phyloP scores from a whole-genome alignment of 2,888 invertebrate genomes.

The Kryphioiulus occultus region DNA sequence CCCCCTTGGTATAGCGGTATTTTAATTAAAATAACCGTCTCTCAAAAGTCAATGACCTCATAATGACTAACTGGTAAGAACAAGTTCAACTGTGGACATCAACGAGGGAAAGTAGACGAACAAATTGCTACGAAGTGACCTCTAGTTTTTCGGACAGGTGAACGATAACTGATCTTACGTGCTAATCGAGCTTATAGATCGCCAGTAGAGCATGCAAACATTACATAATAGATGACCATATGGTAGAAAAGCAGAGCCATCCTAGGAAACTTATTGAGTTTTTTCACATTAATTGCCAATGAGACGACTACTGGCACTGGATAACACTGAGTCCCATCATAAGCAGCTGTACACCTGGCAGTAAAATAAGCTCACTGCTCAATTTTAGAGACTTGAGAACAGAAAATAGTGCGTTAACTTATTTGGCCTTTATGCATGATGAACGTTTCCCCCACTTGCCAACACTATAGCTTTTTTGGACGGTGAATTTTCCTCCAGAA shows the following conservation, averaged over 20 bases:
- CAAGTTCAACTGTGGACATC: slow-evolving; percentile 24
- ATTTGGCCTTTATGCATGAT: background rate
- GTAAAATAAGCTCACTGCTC: background rate
- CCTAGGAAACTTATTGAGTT: background rate
- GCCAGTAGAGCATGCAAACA: background rate
- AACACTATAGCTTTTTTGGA: background rate
- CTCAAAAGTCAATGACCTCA: background rate
- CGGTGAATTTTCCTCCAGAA: background rate
- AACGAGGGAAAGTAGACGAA: background rate
- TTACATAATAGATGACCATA: slow-evolving; percentile 25
- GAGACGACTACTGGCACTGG: background rate
- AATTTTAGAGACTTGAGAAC: background rate
- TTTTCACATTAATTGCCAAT: background rate
- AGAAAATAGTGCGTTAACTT: background rate
- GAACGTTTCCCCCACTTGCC: background rate
- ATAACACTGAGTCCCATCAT: no score
- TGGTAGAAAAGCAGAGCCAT: background rate
- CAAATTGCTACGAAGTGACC: background rate
- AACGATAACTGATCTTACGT: background rate
- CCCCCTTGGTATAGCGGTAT: background rate
- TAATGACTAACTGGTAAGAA: background rate
- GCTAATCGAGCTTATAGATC: background rate
- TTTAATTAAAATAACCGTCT: background rate
- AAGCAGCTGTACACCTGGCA: background rate
- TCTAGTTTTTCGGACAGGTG: background rate